Percentiles rank a stretch among this genome's conserved stretches.
phyloP scores from a whole-genome alignment of 2,113 vertebrate species.

The Otolemur garnettii region DNA sequence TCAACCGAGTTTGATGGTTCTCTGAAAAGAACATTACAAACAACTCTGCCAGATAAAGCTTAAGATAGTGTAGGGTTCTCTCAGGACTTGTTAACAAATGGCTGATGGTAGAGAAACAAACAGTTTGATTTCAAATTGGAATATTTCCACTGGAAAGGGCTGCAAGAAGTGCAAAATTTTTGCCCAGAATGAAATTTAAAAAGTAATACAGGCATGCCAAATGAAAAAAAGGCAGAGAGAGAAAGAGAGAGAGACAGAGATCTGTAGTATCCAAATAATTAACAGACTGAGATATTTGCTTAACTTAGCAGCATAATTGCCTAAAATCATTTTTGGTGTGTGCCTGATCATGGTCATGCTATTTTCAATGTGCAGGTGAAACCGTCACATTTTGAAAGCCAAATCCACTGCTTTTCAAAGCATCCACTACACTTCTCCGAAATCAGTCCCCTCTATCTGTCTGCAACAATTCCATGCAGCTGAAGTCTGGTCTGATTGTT shows the following conservation, averaged over 20 bases:
- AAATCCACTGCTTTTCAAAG: background rate
- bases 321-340: background rate
- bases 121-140: background rate
- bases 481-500: background rate
- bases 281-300: background rate
- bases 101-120: background rate
- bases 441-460: background rate
- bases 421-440: background rate
- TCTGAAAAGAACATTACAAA: background rate
- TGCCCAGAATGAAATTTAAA: background rate
- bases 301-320: background rate
- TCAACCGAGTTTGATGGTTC: background rate
- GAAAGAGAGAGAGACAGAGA: too few species aligned
- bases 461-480: background rate
- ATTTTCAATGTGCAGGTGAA: background rate
- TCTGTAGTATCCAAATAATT: background rate
- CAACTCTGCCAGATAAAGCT: background rate
- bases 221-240: background rate
- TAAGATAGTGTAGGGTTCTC: background rate
- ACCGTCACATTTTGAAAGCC: background rate
- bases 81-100: background rate
- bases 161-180: background rate
- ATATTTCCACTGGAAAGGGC: background rate
- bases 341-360: background rate
- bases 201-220: background rate